Percentiles rank a stretch among this genome's conserved stretches.
These are phyloP conservation scores for Bufo gargarizans DNA, from an alignment of 2,113 vertebrate genomes.

Conservation along the genomic window DNA sequence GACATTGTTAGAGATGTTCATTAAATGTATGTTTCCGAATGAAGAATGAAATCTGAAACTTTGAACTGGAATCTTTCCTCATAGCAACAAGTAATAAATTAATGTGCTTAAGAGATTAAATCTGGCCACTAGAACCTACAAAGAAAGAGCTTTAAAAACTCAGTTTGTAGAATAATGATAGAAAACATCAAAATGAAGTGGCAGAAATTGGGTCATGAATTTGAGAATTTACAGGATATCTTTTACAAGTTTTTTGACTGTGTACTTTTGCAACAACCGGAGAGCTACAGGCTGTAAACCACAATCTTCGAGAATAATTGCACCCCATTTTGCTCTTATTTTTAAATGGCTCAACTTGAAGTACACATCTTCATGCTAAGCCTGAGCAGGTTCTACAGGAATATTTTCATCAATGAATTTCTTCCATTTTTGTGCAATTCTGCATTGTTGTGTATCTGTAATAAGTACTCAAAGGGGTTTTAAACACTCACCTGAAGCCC, in stretches of 20 bases:
- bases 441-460: no score
- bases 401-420: no score
- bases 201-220: neutral
- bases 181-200: neutral
- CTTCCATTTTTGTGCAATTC: no score
- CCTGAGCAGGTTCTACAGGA: no score
- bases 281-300: no score
- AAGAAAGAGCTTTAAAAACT: neutral
- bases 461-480: no score
- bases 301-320: no score
- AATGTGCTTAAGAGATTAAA: conserved; percentile 19
- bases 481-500: no score
- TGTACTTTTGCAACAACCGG: neutral
- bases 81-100: conserved; percentile 15
- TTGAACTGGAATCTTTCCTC: neutral
- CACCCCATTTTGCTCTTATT: no score
- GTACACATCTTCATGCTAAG: no score
- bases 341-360: no score
- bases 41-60: conserved; percentile 25
- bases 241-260: neutral
- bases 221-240: neutral
- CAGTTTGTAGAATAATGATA: conserved; percentile 11
- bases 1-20: conserved; percentile 11
- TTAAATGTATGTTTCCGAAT: conserved; percentile 5
- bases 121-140: neutral